Conservation (phyloP, 2,888 invertebrate species). For the Tetanocera ferruginea region DNA sequence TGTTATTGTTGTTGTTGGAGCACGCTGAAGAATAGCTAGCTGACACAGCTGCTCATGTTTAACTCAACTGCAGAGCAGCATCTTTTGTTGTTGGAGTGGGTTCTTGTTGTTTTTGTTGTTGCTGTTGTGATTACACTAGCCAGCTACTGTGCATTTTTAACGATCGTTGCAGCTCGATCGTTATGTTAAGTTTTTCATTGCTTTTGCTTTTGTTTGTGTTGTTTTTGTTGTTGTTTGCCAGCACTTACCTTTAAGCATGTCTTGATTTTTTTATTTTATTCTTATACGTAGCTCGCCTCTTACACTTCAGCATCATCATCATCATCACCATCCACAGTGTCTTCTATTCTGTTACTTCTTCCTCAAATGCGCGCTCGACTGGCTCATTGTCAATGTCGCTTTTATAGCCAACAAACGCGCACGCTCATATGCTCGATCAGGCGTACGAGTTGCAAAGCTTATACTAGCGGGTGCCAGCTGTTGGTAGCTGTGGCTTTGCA, state of each 20-base stretch:
- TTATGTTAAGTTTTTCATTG: conserved; percentile 42
- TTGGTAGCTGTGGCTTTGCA: neutral
- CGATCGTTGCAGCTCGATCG: conserved; percentile 49
- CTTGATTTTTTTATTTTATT: conserved; percentile 39
- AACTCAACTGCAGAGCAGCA: conserved; percentile 40
- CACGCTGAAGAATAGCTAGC: neutral
- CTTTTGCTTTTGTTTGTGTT: conserved; percentile 28
- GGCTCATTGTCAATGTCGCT: conserved; percentile 51
- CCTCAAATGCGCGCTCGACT: conserved; percentile 4
- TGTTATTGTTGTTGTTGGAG: conserved; percentile 14
- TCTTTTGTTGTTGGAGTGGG: conserved; percentile 37
- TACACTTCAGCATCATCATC: conserved; percentile 22
- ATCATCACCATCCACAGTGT: neutral
- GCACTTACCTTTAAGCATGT: conserved; percentile 45
- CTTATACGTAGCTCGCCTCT: neutral
- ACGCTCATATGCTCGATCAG: conserved; percentile 11
- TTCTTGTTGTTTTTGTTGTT: conserved; percentile 30
- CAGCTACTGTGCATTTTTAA: conserved; percentile 64
- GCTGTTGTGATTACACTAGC: conserved; percentile 60
- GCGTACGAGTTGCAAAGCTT: neutral
- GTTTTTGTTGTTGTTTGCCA: conserved; percentile 9
- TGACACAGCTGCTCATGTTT: conserved; percentile 28
- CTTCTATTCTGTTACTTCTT: conserved; percentile 28
- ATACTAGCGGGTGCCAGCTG: conserved; percentile 8
- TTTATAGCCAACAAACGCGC: conserved; percentile 38